Evolutionary conservation across 2,888 invertebrate species (phyloP), one percentile per base, ranked within the genome.

Genomic region (Stramonita haemastoma): DNA sequence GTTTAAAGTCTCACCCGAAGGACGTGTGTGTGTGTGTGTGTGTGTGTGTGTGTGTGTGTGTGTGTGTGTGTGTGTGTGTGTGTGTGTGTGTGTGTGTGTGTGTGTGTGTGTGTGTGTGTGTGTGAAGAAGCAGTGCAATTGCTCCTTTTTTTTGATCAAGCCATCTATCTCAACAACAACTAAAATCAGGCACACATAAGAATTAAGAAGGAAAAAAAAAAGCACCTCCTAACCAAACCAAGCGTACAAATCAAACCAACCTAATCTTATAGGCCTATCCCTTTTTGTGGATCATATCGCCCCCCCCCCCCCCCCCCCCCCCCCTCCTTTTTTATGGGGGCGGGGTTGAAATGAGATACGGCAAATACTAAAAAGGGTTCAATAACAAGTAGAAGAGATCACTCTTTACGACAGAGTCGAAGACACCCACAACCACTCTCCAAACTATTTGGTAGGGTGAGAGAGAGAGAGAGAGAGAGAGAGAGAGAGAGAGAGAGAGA

Each of bases 21-120:
- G n/a, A n/a, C n/a, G n/a, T 11, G n/a, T n/a, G n/a, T n/a, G 26
- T 79, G 26, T 46, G 70, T 46, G 81, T n/a, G 83, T 32, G 66
- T 70, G 29, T 89, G 29, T 32, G 70, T 88, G 15, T 90, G 29
- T 88, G 56, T n/a, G 32, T 81, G 73, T 26, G 26, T 73, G 26
- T n/a, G n/a, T 73, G 73, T 26, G 26, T 73, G n/a, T 60, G 15
- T 60, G 60, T 60, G 73, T 29, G 73, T 13, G 73, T 29, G 26
- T 29, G 73, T 29, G n/a, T 26, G 79, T 81, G 79, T 81, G 79
- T 81, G 79, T 81, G 79, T 81, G 79, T 81, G 34, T 81, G 79
- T 81, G 34, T 81, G 79, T 81, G 34, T 34, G 79, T 81, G 34
- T 81, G 46, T 83, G 46, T 36, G 46, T 46, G 26, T 46, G 46